A percentile compares a stretch with the other conserved stretches of the same genome.
phyloP scores from a whole-genome alignment of 2,113 vertebrate genomes.

The Tapirus terrestris region DNA sequence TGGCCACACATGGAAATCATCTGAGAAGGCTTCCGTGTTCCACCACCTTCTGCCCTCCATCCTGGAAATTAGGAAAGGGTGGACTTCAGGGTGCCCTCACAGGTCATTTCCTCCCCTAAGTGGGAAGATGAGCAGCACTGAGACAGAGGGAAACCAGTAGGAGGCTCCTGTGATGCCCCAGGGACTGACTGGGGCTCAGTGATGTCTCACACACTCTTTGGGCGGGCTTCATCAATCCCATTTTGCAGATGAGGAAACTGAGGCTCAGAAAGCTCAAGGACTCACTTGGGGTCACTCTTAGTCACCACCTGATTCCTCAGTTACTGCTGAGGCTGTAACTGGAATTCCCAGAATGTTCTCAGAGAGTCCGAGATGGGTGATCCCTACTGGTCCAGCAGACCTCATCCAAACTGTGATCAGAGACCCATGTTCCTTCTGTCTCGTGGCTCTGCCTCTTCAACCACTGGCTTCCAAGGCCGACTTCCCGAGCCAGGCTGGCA shows the following conservation, averaged over 20 bases:
- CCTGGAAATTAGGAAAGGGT: background rate
- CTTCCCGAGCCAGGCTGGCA: background rate
- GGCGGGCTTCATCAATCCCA: background rate
- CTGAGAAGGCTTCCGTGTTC: fast-evolving
- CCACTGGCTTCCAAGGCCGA: fast-evolving
- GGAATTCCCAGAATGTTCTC: background rate
- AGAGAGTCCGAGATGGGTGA: background rate
- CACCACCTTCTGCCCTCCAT: background rate
- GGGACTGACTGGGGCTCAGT: background rate
- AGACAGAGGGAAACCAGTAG: background rate
- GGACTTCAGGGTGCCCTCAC: background rate
- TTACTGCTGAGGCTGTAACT: background rate
- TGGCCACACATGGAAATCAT: fast-evolving
- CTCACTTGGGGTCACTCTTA: background rate
- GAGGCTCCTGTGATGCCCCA: background rate
- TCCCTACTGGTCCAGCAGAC: background rate
- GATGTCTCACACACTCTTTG: background rate
- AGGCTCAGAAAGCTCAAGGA: background rate
- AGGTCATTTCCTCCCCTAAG: background rate
- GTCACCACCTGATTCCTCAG: background rate
- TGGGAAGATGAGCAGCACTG: no score
- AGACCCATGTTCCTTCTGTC: background rate
- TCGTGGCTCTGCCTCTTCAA: background rate
- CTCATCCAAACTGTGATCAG: background rate
- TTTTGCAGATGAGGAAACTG: background rate